Base-by-base conservation (phyloP, 2,888 invertebrate species). In the Ophraella communa region DNA sequence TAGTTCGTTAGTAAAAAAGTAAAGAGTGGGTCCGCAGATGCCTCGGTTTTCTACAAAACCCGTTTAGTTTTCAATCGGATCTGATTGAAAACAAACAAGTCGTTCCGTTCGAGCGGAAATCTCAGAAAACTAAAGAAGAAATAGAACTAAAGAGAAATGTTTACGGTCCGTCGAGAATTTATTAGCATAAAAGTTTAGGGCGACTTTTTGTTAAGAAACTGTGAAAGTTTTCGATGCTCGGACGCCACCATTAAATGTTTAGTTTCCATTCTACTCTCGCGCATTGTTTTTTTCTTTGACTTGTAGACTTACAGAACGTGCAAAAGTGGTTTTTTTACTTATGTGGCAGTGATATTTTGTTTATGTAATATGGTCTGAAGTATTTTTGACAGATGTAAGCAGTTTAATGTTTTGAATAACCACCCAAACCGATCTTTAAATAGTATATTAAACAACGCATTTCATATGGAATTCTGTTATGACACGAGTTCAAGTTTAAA, bases 21-120 rank as follows among this genome's bases (percentile, higher is more conserved):
- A 17, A 39, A 39, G 14, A 1, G 14, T 39, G 14, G 14, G 17
- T 17, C 17, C 39, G 49, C n/a, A 17, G 14, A 51, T 27, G 14
- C 17, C 17, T n/a, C 49, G 49, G 27, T 51, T 51, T 27, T 51
- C 49, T 51, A 51, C 51, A 39, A 44, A 52, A 53, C 42, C 66
- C 62, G 70, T n/a, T n/a, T n/a, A n/a, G n/a, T 72, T 65, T 67
- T 66, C 69, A 68, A 63, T 44, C 60, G 64, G 64, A 71, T 68
- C 70, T 56, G 72, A 62, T 64, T 58, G 71, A 70, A 74, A 74
- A 72, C 71, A 72, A 71, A 70, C 72, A 71, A 67, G 23, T 58
- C 63, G 66, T 70, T 68, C 68, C 54, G 69, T 69, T 73, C 65
- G 71, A 68, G 68, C 66, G 67, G 71, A 70, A 74, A 73, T 70